phyloP scores from a whole-genome alignment of 1,140 invertebrate genomes.

The Bombus fervidus region DNA sequence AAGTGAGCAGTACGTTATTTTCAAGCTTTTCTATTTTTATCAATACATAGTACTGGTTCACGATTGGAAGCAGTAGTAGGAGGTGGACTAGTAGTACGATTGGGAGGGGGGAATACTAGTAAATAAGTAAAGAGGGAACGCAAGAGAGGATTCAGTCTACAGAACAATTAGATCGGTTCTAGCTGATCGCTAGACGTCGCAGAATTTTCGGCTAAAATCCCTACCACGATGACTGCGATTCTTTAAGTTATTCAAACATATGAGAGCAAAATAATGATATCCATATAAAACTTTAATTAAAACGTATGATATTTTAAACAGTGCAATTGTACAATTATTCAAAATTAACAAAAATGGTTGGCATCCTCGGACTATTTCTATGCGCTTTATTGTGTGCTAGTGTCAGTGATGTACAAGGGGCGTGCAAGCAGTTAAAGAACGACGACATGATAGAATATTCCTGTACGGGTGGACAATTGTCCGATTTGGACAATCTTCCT shows the following conservation, averaged over 20 bases:
- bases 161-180: slow-evolving; percentile 61
- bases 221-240: slow-evolving; percentile 30
- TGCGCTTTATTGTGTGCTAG: slow-evolving; percentile 39
- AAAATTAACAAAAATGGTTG: slow-evolving; percentile 40
- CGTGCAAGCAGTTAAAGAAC: slow-evolving; percentile 67
- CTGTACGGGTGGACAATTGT: slow-evolving; percentile 69
- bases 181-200: slow-evolving; percentile 24
- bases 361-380: slow-evolving; percentile 19
- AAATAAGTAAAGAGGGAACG: slow-evolving; percentile 81
- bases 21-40: slow-evolving; percentile 78
- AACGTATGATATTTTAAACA: neutral
- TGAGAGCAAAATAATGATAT: slow-evolving; percentile 6
- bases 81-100: slow-evolving; percentile 67
- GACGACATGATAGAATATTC: slow-evolving; percentile 74
- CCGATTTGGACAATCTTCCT: slow-evolving; percentile 71
- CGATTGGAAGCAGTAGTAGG: slow-evolving; percentile 67
- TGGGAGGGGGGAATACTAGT: slow-evolving; percentile 70
- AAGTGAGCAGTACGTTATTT: slow-evolving; percentile 67
- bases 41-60: slow-evolving; percentile 75
- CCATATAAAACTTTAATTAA: neutral
- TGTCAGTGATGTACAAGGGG: slow-evolving; percentile 51
- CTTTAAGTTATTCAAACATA: neutral
- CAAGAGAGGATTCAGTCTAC: slow-evolving; percentile 75
- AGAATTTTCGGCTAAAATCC: slow-evolving; percentile 44
- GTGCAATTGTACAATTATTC: neutral